Evolutionary conservation across 2,113 vertebrate genomes (phyloP).

Genomic region (Rafetus swinhoei): DNA sequence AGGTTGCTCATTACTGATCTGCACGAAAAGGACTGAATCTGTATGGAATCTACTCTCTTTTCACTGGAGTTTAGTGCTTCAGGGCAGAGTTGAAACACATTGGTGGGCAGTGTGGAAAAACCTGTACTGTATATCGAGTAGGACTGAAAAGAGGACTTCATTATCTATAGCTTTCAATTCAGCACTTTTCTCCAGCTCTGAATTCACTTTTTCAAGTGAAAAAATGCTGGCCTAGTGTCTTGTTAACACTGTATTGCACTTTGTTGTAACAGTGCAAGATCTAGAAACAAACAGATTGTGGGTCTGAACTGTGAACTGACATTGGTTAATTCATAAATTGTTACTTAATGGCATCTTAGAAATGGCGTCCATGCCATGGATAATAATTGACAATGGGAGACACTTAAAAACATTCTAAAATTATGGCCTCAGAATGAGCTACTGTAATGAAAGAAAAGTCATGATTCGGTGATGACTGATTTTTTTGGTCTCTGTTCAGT

Average conservation of each 20-base stretch:
- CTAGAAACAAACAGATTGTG: neutral
- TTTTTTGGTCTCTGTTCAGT: conserved; percentile 53
- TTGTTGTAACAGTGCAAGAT: neutral
- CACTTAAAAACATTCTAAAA: conserved; percentile 24
- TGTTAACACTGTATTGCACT: neutral
- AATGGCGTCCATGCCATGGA: neutral
- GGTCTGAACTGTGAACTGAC: neutral
- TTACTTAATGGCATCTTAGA: neutral
- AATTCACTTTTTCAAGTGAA: neutral
- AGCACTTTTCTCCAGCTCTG: neutral
- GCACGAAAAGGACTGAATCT: neutral
- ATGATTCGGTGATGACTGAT: conserved; percentile 58
- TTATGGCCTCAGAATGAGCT: conserved; percentile 26
- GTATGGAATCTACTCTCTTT: neutral
- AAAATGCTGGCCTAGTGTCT: neutral
- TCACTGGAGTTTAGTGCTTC: neutral
- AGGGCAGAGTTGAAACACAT: neutral
- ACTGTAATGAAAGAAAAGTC: conserved; percentile 31
- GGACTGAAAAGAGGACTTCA: neutral
- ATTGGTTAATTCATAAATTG: neutral
- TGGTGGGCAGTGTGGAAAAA: neutral
- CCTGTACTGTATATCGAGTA: neutral
- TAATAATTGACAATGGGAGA: neutral
- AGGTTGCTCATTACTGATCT: neutral
- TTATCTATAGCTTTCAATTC: neutral